Conservation (phyloP, 2,113 vertebrate species). For the Raja brachyura region DNA sequence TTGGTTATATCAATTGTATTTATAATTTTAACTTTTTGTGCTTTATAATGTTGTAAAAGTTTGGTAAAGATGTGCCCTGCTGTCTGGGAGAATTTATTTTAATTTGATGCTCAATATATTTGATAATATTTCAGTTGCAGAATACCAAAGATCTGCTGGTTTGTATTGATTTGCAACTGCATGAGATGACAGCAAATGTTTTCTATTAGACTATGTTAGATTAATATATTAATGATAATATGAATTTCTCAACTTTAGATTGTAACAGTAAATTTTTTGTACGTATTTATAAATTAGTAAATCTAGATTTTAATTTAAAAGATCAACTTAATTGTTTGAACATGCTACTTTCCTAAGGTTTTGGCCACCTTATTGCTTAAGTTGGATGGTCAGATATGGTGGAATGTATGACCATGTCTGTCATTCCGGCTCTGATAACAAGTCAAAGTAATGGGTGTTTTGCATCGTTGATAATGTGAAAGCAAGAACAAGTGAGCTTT, state of each 20-base stretch:
- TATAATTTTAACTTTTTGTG: no score
- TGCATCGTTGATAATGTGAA: neutral
- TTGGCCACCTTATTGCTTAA: neutral
- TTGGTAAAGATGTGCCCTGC: no score
- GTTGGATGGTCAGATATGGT: neutral
- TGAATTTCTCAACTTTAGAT: neutral
- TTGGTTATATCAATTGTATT: no score
- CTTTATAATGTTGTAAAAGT: no score
- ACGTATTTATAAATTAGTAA: neutral
- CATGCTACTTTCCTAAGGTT: neutral
- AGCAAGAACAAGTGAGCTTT: neutral
- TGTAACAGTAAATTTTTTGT: neutral
- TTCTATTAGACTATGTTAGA: neutral
- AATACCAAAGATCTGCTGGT: no score
- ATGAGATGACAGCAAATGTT: neutral
- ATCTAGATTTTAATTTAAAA: neutral
- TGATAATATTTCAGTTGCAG: no score
- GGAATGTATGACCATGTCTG: neutral
- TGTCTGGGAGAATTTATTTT: no score
- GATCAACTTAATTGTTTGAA: neutral
- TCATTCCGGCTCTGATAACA: neutral
- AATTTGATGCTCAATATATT: no score
- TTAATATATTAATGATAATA: neutral
- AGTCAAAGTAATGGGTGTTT: neutral
- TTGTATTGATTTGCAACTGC: neutral